Evolutionary conservation across 2,797 vertebrate genomes (phyloP), one percentile per base, ranked within the genome.

Genomic region (Eutrigla gurnardus): DNA sequence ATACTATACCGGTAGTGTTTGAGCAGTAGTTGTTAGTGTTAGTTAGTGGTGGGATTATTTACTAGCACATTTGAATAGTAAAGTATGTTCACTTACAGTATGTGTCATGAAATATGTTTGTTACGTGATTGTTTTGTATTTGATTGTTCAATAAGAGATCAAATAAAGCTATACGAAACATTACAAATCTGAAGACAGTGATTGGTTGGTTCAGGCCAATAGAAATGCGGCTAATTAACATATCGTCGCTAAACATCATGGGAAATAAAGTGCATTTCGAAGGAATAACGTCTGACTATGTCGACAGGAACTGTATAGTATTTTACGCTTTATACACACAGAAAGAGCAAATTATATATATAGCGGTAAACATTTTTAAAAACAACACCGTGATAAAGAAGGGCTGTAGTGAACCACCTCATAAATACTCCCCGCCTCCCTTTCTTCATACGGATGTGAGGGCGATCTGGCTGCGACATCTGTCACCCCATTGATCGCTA

Each of bases 381-480:
- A 1, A 1, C 0, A 0, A 54, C 65, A 86, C 91, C 89, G 0
- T 40, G 0, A 63, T 0, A 1, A 4, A 2, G 1, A 13, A 7
- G 0, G 0, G 0, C 0, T 0, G 1, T 0, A 0, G 0, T 0
- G 0, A 0, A 0, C 0, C 0, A 0, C 0, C 0, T 0, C 12
- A 18, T 90, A 90, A 69, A 81, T 3, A 0, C 0, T 0, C 0
- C 0, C 0, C 0, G 0, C 0, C 0, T 0, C 0, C 0, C 0
- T 2, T 25, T 0, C 0, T 0, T 0, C 0, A 0, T 0, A 0
- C 0, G 97, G 97, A 98, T 99, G 96, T 99, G 97, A 98, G 97
- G 97, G 97, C 96, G 96, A 98, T 99, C 97, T 98, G 97, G 97
- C 96, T 98, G 97, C 96, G 97, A 98, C 97, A 98, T 99, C 97